These are phyloP conservation scores for Vimba vimba DNA, from an alignment of 2,113 vertebrate species.

Conservation along the genomic window DNA sequence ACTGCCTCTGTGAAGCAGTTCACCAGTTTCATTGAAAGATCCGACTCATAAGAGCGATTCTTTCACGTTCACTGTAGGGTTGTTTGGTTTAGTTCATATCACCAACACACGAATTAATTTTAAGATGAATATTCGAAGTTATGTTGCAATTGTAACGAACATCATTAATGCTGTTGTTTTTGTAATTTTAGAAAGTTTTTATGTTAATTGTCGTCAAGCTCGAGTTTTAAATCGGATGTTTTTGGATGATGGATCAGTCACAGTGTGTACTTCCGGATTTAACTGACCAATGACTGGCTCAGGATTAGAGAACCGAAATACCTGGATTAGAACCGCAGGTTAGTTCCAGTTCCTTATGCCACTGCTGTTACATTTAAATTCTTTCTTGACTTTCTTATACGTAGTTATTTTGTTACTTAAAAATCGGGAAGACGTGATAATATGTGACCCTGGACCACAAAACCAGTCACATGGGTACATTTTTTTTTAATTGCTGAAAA, in stretches of 20 bases:
- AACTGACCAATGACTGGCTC: neutral
- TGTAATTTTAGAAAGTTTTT: neutral
- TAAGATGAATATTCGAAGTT: neutral
- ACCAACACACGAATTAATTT: too few relatives aligned
- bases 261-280: neutral
- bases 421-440: neutral
- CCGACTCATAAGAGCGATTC: neutral
- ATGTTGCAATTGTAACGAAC: neutral
- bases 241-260: conserved; percentile 1
- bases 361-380: neutral
- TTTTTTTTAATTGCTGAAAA: too few relatives aligned
- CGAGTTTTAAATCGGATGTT: neutral
- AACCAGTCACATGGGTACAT: too few relatives aligned
- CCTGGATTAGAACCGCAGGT: neutral
- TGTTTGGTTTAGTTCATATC: neutral
- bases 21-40: neutral
- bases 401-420: neutral
- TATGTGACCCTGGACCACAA: too few relatives aligned
- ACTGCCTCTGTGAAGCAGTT: neutral
- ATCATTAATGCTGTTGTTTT: neutral
- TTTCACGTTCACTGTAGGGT: neutral
- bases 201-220: neutral
- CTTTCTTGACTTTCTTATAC: neutral
- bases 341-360: neutral
- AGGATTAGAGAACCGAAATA: neutral